A percentile compares a stretch with the other conserved stretches of the same genome.
Evolutionary conservation across 2,888 invertebrate genomes (phyloP).

Genomic region (Galeopsomyia nigrocyanea): DNA sequence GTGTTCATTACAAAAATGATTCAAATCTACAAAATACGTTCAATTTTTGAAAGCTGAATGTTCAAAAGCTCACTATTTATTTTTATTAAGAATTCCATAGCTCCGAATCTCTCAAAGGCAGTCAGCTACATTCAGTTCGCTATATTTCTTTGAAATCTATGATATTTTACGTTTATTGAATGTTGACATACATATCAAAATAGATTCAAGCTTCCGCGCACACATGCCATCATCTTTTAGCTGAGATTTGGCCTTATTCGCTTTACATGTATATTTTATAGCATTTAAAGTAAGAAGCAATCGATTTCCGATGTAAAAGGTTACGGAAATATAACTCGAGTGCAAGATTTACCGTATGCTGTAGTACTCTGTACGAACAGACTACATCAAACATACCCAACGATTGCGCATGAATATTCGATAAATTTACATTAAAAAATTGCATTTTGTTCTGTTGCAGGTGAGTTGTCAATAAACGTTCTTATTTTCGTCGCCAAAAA

Average conservation of each 20-base stretch:
- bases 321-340: constrained; percentile 6
- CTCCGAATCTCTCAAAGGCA: too few species aligned
- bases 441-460: constrained; percentile 14
- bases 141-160: too few species aligned
- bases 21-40: too few species aligned
- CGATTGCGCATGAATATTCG: neutral
- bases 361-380: too few species aligned
- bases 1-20: too few species aligned
- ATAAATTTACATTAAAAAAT: neutral
- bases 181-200: constrained; percentile 12
- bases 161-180: neutral
- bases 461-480: constrained; percentile 5
- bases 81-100: too few species aligned
- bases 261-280: constrained; percentile 16
- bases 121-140: too few species aligned
- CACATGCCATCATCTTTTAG: neutral
- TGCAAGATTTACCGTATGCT: too few species aligned
- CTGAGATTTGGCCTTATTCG: neutral
- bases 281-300: constrained; percentile 18
- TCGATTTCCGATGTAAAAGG: constrained; percentile 17
- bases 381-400: too few species aligned
- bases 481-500: neutral
- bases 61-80: neutral
- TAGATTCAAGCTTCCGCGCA: neutral
- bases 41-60: too few species aligned